Percentiles rank a stretch among this genome's conserved stretches.
These are phyloP conservation scores for Lampris megalopsis DNA, from an alignment of 2,113 vertebrate genomes.

Conservation along the genomic window DNA sequence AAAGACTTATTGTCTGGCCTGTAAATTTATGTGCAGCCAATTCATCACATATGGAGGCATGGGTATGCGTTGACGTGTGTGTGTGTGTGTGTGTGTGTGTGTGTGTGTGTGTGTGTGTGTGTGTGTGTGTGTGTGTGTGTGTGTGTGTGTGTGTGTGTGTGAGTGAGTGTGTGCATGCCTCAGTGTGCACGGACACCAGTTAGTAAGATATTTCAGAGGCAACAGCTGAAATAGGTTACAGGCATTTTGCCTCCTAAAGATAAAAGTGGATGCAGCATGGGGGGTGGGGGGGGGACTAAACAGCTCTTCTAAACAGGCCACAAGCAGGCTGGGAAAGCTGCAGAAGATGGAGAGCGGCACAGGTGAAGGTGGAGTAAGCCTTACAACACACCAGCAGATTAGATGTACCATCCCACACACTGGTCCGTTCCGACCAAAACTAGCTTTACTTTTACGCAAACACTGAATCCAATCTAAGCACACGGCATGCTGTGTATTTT, in stretches of 20 bases:
- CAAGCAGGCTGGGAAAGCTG: too few species aligned
- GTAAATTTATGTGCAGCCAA: constrained; percentile 66
- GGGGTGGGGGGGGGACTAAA: too few species aligned
- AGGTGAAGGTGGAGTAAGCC: too few species aligned
- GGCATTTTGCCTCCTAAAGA: constrained; percentile 43
- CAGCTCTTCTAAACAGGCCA: too few species aligned
- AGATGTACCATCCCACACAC: too few species aligned
- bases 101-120: not conserved
- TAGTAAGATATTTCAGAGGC: not conserved
- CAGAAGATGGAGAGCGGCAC: too few species aligned
- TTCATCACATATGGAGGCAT: constrained; percentile 57
- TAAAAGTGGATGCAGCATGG: constrained; percentile 19
- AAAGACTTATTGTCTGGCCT: constrained; percentile 65
- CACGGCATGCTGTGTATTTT: too few species aligned
- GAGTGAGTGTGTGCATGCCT: not conserved
- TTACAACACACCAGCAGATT: too few species aligned
- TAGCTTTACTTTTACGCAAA: too few species aligned
- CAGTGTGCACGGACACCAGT: not conserved
- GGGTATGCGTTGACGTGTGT: not conserved
- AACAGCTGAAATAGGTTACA: constrained; percentile 42
- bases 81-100: constrained; percentile 13
- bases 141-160: not conserved
- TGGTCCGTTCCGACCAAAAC: too few species aligned
- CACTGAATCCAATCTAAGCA: too few species aligned
- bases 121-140: constrained; percentile 2